Evolutionary conservation across 1,140 invertebrate genomes (phyloP).

Genomic region (Drosophila murphyi): DNA sequence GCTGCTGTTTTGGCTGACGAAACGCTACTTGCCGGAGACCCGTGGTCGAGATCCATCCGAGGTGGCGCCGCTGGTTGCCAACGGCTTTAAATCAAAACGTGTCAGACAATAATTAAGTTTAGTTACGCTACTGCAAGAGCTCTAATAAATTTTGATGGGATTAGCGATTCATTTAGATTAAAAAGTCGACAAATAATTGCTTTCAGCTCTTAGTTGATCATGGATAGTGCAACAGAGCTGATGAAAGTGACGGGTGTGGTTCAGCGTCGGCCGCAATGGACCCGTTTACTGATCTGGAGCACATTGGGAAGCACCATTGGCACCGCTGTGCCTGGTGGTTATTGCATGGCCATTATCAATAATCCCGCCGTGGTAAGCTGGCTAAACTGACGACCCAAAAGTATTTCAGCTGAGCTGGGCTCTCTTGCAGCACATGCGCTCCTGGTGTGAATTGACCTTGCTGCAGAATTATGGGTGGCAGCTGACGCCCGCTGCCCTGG

Average conservation of each 20-base stretch:
- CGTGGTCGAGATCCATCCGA: constrained; percentile 87
- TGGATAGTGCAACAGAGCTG: constrained; percentile 8
- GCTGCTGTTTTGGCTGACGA: constrained; percentile 87
- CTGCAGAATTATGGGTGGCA: constrained; percentile 85
- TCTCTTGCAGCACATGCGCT: constrained; percentile 87
- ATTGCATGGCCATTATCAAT: constrained; percentile 95
- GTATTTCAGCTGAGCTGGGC: neutral
- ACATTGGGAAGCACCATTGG: constrained; percentile 88
- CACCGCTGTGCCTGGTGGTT: constrained; percentile 93
- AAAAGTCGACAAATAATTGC: neutral
- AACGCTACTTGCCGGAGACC: constrained; percentile 89
- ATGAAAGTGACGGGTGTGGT: constrained; percentile 6
- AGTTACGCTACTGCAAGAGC: neutral
- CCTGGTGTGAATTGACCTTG: constrained; percentile 89
- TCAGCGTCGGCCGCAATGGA: constrained; percentile 40
- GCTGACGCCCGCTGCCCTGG: constrained; percentile 85
- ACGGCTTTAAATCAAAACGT: constrained; percentile 85
- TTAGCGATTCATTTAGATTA: neutral
- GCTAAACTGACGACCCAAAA: neutral
- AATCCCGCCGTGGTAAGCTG: constrained; percentile 82
- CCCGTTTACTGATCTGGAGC: constrained; percentile 54
- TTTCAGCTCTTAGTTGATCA: neutral
- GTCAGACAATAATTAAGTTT: neutral
- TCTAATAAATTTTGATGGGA: constrained; percentile 22
- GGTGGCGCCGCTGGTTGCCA: constrained; percentile 85